Conservation (phyloP, 2,888 invertebrate genomes). For the Ophraella communa region DNA sequence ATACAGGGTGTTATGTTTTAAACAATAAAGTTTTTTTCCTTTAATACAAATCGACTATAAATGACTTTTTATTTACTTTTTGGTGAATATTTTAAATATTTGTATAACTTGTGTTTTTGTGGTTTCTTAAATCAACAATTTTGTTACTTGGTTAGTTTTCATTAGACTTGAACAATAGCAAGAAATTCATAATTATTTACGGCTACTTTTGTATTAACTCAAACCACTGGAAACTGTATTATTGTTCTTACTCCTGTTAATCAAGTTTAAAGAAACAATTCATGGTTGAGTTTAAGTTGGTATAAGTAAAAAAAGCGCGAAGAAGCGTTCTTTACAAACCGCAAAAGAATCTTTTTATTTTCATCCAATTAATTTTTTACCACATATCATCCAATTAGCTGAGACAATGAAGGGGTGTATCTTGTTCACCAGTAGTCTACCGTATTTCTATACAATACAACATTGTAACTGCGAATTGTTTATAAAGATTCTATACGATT, state of each 20-base stretch:
- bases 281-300: not conserved
- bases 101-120: not conserved
- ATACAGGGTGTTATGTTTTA: no score
- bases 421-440: no score
- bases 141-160: not conserved
- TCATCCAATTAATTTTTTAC: not conserved
- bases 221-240: conserved; percentile 16
- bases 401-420: not conserved
- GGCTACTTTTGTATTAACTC: conserved; percentile 15
- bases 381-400: not conserved
- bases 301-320: not conserved
- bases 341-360: not conserved
- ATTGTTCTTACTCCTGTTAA: conserved; percentile 15
- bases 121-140: conserved; percentile 8
- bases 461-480: no score
- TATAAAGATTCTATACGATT: no score
- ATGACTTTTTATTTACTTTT: no score
- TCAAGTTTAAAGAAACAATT: not conserved
- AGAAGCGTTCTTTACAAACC: not conserved
- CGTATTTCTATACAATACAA: no score
- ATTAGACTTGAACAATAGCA: conserved; percentile 23
- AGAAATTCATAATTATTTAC: conserved; percentile 17
- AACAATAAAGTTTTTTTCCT: no score
- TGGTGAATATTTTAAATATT: not conserved
- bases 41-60: no score